Base-by-base conservation (phyloP, 2,797 vertebrate genomes). In the Xyrichtys novacula region DNA sequence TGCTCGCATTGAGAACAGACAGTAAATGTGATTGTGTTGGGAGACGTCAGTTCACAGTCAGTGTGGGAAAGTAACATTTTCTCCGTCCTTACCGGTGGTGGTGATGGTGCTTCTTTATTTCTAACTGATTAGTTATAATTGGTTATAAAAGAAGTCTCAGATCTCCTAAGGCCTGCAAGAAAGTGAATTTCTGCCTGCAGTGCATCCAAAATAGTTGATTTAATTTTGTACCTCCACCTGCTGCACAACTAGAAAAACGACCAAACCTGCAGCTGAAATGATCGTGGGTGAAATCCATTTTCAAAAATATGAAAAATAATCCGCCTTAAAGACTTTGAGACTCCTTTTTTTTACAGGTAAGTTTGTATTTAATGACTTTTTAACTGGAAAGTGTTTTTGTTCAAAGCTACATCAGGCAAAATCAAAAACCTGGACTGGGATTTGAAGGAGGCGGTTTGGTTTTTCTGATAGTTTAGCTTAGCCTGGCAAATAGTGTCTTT, bases 1-100 rank as follows among this genome's bases (percentile, higher is more conserved):
- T 57, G 67, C 65, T 76, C 76, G 80, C 81, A 80, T 73, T 76
- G 85, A 73, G 80, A 71, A 82, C 71, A 63, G 56, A 56, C 53
- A n/a, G 29, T 48, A 6, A 14, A 10, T 54, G 19, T 48, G 56
- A 20, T 16, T 66, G 5, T 48, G 47, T 19, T 28, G 57, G 43
- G 22, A 43, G 15, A 76, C 19, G 15, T 38, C 47, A n/a, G 39
- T n/a, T 56, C 43, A 19, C 14, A 32, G 19, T 36, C 17, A 5
- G 25, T 7, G 28, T 59, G 26, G 7, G 20, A 38, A 11, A 8
- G 0, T 36, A 16, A 26, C 29, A 44, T 28, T 16, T 39, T 59
- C 20, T 47, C 16, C 17, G 20, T 62, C 56, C 29, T 74, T 48
- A 0, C 10, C 12, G 77, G 63, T 74, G 78, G 47, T 70, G 76